phyloP scores from a whole-genome alignment of 2,888 invertebrate species.

The Xestia xanthographa region DNA sequence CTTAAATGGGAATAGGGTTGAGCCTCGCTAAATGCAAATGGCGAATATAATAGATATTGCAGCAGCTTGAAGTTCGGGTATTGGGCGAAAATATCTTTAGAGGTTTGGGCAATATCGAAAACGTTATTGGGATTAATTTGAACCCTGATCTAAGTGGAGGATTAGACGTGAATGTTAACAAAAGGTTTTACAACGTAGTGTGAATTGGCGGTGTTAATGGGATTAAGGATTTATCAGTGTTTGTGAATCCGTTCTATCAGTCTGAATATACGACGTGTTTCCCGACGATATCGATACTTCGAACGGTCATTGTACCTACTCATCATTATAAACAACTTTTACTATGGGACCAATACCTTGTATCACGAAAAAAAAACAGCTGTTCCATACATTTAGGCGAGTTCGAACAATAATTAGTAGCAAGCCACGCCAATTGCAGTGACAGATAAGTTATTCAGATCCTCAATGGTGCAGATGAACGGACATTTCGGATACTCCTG shows the following conservation, averaged over 20 bases:
- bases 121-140: slow-evolving; percentile 27
- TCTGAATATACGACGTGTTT: too few relatives aligned
- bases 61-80: slow-evolving; percentile 36
- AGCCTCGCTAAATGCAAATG: slow-evolving; percentile 38
- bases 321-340: too few relatives aligned
- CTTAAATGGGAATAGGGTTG: slow-evolving; percentile 57
- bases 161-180: slow-evolving; percentile 9
- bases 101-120: slow-evolving; percentile 9
- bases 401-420: too few relatives aligned
- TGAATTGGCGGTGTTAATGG: neutral
- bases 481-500: neutral
- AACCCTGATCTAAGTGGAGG: slow-evolving; percentile 7
- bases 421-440: neutral
- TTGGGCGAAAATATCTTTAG: slow-evolving; percentile 44
- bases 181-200: slow-evolving; percentile 8
- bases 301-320: too few relatives aligned
- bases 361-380: too few relatives aligned
- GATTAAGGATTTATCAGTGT: neutral
- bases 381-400: too few relatives aligned
- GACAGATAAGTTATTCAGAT: neutral
- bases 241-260: too few relatives aligned
- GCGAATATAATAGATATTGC: slow-evolving; percentile 39
- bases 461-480: neutral
- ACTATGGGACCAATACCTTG: too few relatives aligned
- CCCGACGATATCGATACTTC: too few relatives aligned